Evolutionary conservation across 2,888 invertebrate species (phyloP).

Genomic region (Heliconius erato): DNA sequence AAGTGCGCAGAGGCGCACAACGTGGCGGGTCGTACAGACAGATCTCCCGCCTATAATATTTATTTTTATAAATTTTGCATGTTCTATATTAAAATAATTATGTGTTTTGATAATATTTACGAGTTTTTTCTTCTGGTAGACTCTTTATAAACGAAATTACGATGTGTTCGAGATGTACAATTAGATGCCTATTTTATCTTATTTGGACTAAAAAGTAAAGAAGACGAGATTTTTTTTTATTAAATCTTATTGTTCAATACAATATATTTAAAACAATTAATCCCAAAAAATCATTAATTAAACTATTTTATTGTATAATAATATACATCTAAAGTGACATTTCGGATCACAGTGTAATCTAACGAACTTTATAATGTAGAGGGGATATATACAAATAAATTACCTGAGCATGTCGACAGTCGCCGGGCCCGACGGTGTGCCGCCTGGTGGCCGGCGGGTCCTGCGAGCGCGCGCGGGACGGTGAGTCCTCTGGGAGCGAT

Average conservation of each 20-base stretch:
- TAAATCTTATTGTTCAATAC: too few relatives aligned
- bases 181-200: too few relatives aligned
- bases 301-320: too few relatives aligned
- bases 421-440: constrained; percentile 97
- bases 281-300: too few relatives aligned
- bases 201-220: too few relatives aligned
- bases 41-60: constrained; percentile 38
- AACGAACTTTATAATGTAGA: neutral
- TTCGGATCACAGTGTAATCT: too few relatives aligned
- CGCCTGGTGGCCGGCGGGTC: constrained; percentile 84
- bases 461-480: constrained; percentile 90
- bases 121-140: too few relatives aligned
- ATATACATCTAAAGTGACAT: too few relatives aligned
- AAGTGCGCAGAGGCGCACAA: constrained; percentile 74
- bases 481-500: constrained; percentile 52
- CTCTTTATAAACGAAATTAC: too few relatives aligned
- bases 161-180: too few relatives aligned
- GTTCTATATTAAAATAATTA: neutral
- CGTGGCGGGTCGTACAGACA: constrained; percentile 64
- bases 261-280: too few relatives aligned
- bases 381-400: neutral
- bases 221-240: too few relatives aligned
- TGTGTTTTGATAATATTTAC: neutral
- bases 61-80: neutral
- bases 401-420: constrained; percentile 90